Evolutionary conservation across 2,888 invertebrate genomes (phyloP).

Genomic region (Auanema sp.): DNA sequence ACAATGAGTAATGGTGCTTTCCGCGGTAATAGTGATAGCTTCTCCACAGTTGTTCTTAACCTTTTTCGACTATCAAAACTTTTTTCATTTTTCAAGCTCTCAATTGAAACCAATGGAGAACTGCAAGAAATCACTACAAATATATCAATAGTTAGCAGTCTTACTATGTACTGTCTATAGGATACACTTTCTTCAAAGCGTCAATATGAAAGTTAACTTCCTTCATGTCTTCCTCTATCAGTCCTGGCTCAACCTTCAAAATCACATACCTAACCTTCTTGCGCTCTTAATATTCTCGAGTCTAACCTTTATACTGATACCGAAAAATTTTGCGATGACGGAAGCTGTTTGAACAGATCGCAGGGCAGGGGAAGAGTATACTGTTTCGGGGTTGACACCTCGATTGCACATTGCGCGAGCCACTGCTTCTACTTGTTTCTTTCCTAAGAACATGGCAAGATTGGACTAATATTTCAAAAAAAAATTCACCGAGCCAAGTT

Average conservation of each 20-base stretch:
- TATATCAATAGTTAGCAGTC: background rate
- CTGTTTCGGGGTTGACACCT: slow-evolving; percentile 4
- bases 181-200: slow-evolving; percentile 13
- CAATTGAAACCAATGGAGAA: too few species aligned
- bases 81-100: too few species aligned
- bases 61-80: too few species aligned
- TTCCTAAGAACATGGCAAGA: slow-evolving; percentile 9
- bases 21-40: too few species aligned
- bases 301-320: slow-evolving; percentile 10
- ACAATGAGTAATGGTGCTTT: too few species aligned
- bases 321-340: slow-evolving; percentile 20
- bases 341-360: slow-evolving; percentile 28
- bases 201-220: background rate
- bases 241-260: slow-evolving; percentile 25
- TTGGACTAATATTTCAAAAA: background rate
- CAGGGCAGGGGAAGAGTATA: slow-evolving; percentile 25
- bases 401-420: slow-evolving; percentile 19
- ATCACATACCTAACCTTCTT: background rate
- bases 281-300: background rate
- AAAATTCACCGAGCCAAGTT: slow-evolving; percentile 15
- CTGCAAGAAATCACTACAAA: too few species aligned
- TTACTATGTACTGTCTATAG: slow-evolving; percentile 22
- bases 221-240: slow-evolving; percentile 15
- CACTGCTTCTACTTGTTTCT: slow-evolving; percentile 9
- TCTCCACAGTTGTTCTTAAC: too few species aligned